Conservation (phyloP, 2,888 invertebrate species). For the Lamellibrachia satsuma region DNA sequence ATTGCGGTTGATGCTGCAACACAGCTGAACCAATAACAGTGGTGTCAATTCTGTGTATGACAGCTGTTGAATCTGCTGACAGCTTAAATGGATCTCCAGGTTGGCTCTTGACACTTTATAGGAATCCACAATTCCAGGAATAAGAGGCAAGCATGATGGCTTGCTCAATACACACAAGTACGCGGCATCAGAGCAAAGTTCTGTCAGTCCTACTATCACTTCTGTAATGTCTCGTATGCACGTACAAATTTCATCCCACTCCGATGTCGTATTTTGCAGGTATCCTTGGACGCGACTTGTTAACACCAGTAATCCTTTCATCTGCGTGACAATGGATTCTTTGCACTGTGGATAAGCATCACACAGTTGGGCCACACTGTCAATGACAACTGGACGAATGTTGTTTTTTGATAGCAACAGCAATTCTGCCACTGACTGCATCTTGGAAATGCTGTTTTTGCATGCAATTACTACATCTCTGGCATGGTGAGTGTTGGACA, state of each 20-base stretch:
- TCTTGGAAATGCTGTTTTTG: constrained; percentile 55
- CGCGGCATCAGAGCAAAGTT: constrained; percentile 57
- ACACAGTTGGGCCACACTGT: constrained; percentile 42
- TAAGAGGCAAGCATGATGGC: constrained; percentile 46
- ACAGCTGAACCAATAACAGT: constrained; percentile 55
- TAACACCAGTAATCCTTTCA: constrained; percentile 50
- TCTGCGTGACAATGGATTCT: constrained; percentile 49
- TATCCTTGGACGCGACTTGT: constrained; percentile 43
- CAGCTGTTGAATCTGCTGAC: constrained; percentile 52
- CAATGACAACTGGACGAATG: constrained; percentile 57
- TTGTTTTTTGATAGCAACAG: constrained; percentile 57
- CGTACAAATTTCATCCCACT: constrained; percentile 51
- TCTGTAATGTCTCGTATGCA: constrained; percentile 53
- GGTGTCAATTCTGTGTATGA: constrained; percentile 53
- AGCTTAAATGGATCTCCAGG: constrained; percentile 58
- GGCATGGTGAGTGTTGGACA: constrained; percentile 46
- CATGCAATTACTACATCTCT: constrained; percentile 54
- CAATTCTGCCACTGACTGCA: constrained; percentile 62
- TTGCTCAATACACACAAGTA: constrained; percentile 53
- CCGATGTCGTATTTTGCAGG: constrained; percentile 35
- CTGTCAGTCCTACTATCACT: constrained; percentile 55
- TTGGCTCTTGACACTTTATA: constrained; percentile 58
- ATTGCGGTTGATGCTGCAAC: constrained; percentile 55
- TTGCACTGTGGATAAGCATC: constrained; percentile 46
- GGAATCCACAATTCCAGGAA: constrained; percentile 55